A percentile compares a stretch with the other conserved stretches of the same genome.
phyloP scores from a whole-genome alignment of 1,140 invertebrate species.

The Eupristina koningsbergeri region DNA sequence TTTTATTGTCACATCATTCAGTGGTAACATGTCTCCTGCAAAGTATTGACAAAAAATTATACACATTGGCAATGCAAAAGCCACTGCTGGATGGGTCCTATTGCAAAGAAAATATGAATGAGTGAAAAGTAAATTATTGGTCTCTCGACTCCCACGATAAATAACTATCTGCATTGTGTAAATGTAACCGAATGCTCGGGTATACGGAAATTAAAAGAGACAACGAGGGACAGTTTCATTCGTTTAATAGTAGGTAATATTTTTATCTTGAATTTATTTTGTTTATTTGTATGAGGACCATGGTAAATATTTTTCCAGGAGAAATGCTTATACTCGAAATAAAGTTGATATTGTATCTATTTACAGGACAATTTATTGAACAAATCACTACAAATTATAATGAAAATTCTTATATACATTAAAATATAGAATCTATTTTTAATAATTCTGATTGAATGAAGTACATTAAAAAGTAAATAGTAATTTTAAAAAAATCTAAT shows the following conservation, averaged over 20 bases:
- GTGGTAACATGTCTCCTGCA: constrained; percentile 56
- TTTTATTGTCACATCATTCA: background rate
- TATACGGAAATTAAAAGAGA: constrained; percentile 46
- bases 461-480: too few species aligned
- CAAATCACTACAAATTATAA: background rate
- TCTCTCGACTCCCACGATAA: constrained; percentile 56
- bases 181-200: constrained; percentile 43
- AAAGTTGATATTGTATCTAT: background rate
- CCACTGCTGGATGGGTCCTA: constrained; percentile 22
- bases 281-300: background rate
- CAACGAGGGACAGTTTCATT: constrained; percentile 4
- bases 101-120: constrained; percentile 33
- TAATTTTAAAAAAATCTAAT: too few species aligned
- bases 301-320: background rate
- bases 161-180: constrained; percentile 54
- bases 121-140: constrained; percentile 61
- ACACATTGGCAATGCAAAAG: constrained; percentile 31
- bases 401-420: background rate
- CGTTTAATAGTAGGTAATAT: constrained; percentile 14
- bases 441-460: too few species aligned
- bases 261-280: constrained; percentile 32
- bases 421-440: too few species aligned
- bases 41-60: constrained; percentile 57
- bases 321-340: constrained; percentile 3
- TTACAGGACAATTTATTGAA: background rate